Conservation (phyloP, 2,888 invertebrate genomes). For the Frankliniella fusca region DNA sequence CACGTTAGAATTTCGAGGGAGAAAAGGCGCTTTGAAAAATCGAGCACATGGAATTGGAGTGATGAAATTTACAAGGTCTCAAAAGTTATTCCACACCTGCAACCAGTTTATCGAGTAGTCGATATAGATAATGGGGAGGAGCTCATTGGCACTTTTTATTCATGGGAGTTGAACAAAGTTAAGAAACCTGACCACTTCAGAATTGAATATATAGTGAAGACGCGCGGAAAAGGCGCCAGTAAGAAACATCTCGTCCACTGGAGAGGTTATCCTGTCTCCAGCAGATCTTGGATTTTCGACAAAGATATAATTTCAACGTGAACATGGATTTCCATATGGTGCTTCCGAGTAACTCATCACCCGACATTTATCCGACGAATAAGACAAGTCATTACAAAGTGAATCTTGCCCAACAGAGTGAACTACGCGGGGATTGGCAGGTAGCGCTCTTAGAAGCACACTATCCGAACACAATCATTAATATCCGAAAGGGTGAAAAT, state of each 20-base stretch:
- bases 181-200: not conserved
- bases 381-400: not conserved
- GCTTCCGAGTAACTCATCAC: not conserved
- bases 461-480: not conserved
- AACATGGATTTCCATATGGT: not conserved
- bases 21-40: constrained; percentile 5
- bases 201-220: constrained; percentile 2
- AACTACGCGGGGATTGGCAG: not conserved
- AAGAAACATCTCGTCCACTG: not conserved
- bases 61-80: not conserved
- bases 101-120: not conserved
- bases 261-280: not conserved
- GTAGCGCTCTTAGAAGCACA: not conserved
- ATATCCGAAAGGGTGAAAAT: not conserved
- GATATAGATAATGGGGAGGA: not conserved
- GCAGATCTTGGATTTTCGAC: not conserved
- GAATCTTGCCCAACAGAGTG: not conserved
- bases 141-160: not conserved
- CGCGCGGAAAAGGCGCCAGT: not conserved
- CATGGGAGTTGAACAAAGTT: not conserved
- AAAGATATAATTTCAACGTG: not conserved
- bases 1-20: constrained; percentile 5
- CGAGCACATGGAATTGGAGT: not conserved
- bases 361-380: not conserved
- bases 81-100: not conserved